A percentile compares a stretch with the other conserved stretches of the same genome.
These are phyloP conservation scores for Oryzias curvinotus DNA, from an alignment of 2,113 vertebrate species.

Conservation along the genomic window DNA sequence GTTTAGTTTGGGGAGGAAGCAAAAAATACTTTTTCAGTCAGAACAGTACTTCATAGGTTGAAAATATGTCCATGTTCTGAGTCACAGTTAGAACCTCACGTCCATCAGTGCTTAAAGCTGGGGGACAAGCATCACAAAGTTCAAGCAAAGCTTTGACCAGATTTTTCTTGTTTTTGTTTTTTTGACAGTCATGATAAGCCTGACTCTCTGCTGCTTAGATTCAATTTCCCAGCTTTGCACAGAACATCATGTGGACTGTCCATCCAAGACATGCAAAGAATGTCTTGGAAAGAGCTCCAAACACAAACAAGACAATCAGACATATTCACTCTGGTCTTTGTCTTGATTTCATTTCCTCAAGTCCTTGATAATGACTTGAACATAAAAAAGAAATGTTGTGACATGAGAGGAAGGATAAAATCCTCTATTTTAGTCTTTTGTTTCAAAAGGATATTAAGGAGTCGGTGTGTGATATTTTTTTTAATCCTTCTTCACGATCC, in stretches of 20 bases:
- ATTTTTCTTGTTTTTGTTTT: slow-evolving; percentile 36
- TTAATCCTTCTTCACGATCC: slow-evolving; percentile 76
- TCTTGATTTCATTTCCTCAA: slow-evolving; percentile 54
- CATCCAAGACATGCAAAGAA: slow-evolving; percentile 58
- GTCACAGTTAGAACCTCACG: slow-evolving; percentile 20
- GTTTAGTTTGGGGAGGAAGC: too few species aligned
- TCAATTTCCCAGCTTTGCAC: slow-evolving; percentile 47
- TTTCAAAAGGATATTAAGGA: slow-evolving; percentile 45
- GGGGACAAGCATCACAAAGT: slow-evolving; percentile 19
- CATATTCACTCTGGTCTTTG: slow-evolving; percentile 60
- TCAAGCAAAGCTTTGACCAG: slow-evolving; percentile 11
- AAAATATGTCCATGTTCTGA: background rate
- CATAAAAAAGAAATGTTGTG: slow-evolving; percentile 50
- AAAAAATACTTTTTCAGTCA: slow-evolving; percentile 13
- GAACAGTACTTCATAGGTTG: background rate
- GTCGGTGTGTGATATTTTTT: slow-evolving; percentile 33
- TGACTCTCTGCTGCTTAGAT: slow-evolving; percentile 37
- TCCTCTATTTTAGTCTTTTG: slow-evolving; percentile 59
- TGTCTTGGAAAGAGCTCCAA: slow-evolving; percentile 28
- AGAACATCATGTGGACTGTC: slow-evolving; percentile 49
- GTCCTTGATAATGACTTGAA: slow-evolving; percentile 61
- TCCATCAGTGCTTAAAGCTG: slow-evolving; percentile 26
- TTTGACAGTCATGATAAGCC: slow-evolving; percentile 34
- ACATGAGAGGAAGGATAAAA: slow-evolving; percentile 27
- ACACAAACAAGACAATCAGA: slow-evolving; percentile 54